Evolutionary conservation across 2,797 vertebrate species (phyloP).

Genomic region (Capromys pilorides): DNA sequence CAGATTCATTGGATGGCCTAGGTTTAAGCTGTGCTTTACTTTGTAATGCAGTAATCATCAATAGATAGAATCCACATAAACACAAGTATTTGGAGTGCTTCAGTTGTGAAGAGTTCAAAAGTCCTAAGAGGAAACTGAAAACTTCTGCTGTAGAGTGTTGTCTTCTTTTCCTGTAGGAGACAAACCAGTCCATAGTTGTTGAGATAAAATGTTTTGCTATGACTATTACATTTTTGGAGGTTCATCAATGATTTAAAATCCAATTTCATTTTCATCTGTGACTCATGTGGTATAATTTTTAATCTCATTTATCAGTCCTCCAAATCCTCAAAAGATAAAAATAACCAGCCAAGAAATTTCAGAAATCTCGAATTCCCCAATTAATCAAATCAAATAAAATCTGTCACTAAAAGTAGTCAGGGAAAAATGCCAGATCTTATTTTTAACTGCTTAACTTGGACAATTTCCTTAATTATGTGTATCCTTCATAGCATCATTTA

Average conservation of each 20-base stretch:
- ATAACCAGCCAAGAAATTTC: conserved; percentile 55
- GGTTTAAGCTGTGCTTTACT: neutral
- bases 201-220: conserved; percentile 20
- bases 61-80: neutral
- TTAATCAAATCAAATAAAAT: conserved; percentile 69
- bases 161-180: neutral
- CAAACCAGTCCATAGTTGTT: neutral
- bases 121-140: neutral
- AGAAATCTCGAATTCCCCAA: conserved; percentile 69
- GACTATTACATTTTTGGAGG: conserved; percentile 51
- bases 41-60: neutral
- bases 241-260: conserved; percentile 65
- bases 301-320: conserved; percentile 60
- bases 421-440: conserved; percentile 24
- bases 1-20: too few species aligned
- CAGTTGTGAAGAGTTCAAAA: conserved; percentile 44
- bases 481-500: conserved; percentile 52
- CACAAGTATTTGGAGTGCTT: neutral
- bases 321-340: conserved; percentile 65
- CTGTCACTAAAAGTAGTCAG: conserved; percentile 57
- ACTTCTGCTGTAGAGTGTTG: neutral
- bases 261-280: conserved; percentile 60
- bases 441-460: conserved; percentile 65
- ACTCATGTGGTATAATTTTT: conserved; percentile 62
- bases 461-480: conserved; percentile 40